Percentiles rank a stretch among this genome's conserved stretches.
Conservation (phyloP, 2,888 invertebrate species). For the Iselma pallidipennis region DNA sequence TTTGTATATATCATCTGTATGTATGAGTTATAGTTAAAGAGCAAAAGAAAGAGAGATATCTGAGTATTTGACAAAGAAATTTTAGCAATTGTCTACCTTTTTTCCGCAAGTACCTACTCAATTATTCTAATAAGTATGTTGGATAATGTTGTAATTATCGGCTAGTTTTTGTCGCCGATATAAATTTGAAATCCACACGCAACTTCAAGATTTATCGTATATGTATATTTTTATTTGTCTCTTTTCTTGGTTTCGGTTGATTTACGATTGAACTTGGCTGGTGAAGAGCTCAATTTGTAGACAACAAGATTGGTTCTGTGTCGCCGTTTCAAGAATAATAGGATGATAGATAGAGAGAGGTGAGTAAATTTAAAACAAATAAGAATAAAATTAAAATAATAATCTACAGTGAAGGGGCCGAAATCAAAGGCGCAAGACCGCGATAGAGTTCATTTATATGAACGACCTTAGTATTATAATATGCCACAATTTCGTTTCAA, state of each 20-base stretch:
- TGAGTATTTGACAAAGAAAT: neutral
- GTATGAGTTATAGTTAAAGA: neutral
- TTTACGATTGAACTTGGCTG: neutral
- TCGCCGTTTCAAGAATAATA: neutral
- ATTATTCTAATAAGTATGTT: constrained; percentile 18
- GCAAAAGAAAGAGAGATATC: neutral
- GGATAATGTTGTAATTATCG: constrained; percentile 18
- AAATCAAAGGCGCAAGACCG: constrained; percentile 36
- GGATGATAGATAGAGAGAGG: neutral
- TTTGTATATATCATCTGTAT: neutral
- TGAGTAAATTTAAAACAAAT: constrained; percentile 24
- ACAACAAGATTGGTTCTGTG: constrained; percentile 1
- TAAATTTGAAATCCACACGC: constrained; percentile 10
- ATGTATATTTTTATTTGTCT: neutral
- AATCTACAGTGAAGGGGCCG: constrained; percentile 32
- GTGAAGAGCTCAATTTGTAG: neutral
- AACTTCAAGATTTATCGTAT: constrained; percentile 10
- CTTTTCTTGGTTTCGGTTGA: neutral
- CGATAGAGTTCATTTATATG: constrained; percentile 41
- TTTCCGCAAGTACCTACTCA: constrained; percentile 8
- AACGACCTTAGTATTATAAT: constrained; percentile 46
- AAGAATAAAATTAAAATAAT: constrained; percentile 30
- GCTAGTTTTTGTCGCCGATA: constrained; percentile 10
- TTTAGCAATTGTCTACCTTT: neutral
- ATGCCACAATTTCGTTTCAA: constrained; percentile 49